phyloP scores from a whole-genome alignment of 2,888 invertebrate genomes.

The Parochlus steinenii region DNA sequence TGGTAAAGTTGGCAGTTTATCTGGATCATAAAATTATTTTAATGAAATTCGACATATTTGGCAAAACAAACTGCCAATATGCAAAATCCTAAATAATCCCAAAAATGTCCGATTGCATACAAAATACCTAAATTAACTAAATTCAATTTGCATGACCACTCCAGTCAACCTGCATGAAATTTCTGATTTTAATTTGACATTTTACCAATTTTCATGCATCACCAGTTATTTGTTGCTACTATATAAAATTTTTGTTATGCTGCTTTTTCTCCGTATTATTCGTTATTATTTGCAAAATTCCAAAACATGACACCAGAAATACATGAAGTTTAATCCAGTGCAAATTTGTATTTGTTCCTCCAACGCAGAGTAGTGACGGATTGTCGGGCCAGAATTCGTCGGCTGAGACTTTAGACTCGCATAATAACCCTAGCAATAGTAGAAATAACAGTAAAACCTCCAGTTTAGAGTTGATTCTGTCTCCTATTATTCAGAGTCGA shows the following conservation, averaged over 20 bases:
- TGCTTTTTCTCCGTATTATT: not conserved
- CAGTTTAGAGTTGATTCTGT: conserved; percentile 33
- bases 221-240: not conserved
- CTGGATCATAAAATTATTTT: too few relatives aligned
- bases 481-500: conserved; percentile 33
- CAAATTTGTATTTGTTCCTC: conserved; percentile 12
- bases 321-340: conserved; percentile 10
- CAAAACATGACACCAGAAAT: not conserved
- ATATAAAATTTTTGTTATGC: conserved; percentile 1
- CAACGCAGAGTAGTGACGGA: conserved; percentile 18
- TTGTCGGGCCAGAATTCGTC: conserved; percentile 16
- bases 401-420: conserved; percentile 13
- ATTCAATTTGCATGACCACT: too few relatives aligned
- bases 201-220: too few relatives aligned
- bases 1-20: too few relatives aligned
- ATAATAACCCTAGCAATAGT: conserved; percentile 11
- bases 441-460: conserved; percentile 29
- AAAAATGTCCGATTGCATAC: too few relatives aligned
- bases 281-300: not conserved
- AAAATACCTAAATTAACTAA: too few relatives aligned
- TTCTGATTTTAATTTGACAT: too few relatives aligned
- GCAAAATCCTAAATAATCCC: too few relatives aligned
- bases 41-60: too few relatives aligned
- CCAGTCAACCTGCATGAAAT: too few relatives aligned
- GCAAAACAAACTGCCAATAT: too few relatives aligned